These are phyloP conservation scores for Eulacestoma nigropectus DNA, from an alignment of 2,113 vertebrate species.

Conservation along the genomic window DNA sequence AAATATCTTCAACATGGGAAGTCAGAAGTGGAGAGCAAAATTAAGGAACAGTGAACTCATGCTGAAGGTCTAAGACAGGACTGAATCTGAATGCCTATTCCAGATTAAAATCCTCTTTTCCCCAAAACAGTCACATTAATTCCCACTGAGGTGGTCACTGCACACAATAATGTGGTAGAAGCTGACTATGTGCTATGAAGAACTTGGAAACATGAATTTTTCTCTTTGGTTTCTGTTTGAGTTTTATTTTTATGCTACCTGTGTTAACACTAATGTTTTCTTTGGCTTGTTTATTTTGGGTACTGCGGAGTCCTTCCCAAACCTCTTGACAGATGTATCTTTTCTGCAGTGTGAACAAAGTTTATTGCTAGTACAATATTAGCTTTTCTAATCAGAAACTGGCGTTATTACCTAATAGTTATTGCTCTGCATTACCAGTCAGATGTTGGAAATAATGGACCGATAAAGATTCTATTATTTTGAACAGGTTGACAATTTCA, in stretches of 20 bases:
- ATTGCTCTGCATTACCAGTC: conserved; percentile 54
- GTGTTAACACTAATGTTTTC: neutral
- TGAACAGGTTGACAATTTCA: conserved; percentile 53
- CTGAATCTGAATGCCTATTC: neutral
- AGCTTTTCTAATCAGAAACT: conserved; percentile 65
- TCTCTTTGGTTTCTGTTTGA: neutral
- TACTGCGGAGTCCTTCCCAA: neutral
- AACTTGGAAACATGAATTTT: neutral
- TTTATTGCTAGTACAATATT: conserved; percentile 59
- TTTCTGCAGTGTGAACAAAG: neutral
- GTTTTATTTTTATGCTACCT: neutral
- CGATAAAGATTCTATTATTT: conserved; percentile 69
- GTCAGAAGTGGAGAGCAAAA: neutral
- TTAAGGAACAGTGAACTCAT: neutral
- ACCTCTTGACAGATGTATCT: neutral
- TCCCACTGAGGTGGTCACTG: neutral
- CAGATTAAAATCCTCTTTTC: neutral
- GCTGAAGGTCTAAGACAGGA: neutral
- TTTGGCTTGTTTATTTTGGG: neutral
- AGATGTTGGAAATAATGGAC: conserved; percentile 66
- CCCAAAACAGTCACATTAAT: neutral
- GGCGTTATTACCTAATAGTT: conserved; percentile 55
- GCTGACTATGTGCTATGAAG: neutral
- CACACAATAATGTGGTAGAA: neutral
- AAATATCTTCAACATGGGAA: neutral